Percentiles rank a stretch among this genome's conserved stretches.
Conservation (phyloP, 2,797 vertebrate species). For the Bucorvus abyssinicus region DNA sequence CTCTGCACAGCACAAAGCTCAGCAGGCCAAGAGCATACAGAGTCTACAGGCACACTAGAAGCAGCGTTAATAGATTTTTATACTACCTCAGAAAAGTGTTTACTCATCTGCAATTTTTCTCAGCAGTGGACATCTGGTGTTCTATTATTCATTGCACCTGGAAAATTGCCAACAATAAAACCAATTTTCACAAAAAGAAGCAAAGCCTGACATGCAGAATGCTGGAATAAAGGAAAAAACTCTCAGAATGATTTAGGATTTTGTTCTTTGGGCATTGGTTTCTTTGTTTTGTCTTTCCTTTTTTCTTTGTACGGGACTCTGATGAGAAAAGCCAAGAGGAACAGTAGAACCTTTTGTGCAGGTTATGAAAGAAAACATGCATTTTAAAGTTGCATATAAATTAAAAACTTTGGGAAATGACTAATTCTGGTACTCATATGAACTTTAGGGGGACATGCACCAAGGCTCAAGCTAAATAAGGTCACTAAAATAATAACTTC, state of each 20-base stretch:
- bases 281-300: not conserved
- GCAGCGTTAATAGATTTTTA: not conserved
- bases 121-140: constrained; percentile 45
- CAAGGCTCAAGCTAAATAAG: not conserved
- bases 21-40: not conserved
- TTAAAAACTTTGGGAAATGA: not conserved
- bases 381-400: not conserved
- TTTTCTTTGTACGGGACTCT: not conserved
- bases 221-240: not conserved
- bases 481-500: not conserved
- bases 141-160: constrained; percentile 47
- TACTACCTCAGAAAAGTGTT: constrained; percentile 36
- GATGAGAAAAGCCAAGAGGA: not conserved
- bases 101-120: constrained; percentile 50
- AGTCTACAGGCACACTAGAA: not conserved
- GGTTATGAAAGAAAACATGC: not conserved
- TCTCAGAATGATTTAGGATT: not conserved
- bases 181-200: constrained; percentile 14
- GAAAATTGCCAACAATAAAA: constrained; percentile 49
- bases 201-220: not conserved
- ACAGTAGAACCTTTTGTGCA: not conserved
- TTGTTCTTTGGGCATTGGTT: not conserved
- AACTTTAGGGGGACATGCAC: not conserved
- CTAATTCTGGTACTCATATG: not conserved
- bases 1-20: not conserved